Conservation (phyloP, 2,113 vertebrate genomes). For the Notarius quadriscutis region DNA sequence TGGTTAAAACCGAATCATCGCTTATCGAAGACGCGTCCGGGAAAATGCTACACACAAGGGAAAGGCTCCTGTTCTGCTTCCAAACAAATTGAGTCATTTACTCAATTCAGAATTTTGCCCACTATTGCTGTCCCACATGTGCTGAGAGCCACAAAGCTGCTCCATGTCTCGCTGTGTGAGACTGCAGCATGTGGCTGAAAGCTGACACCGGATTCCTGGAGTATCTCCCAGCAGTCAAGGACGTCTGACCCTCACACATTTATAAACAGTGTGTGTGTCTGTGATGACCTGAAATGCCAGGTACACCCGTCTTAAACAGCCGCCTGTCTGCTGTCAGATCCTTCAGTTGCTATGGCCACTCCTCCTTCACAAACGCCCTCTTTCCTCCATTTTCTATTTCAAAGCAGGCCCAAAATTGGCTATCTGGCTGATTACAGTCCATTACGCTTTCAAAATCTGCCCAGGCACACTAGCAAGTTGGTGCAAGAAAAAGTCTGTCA, state of each 20-base stretch:
- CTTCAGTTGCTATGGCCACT: conserved; percentile 9
- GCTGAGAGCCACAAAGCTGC: conserved; percentile 28
- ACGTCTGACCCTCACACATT: conserved; percentile 61
- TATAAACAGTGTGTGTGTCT: conserved; percentile 68
- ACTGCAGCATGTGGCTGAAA: conserved; percentile 67
- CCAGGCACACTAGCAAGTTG: conserved; percentile 17
- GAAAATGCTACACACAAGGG: background rate
- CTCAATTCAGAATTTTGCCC: conserved; percentile 9
- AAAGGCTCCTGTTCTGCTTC: background rate
- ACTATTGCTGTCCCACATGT: conserved; percentile 21
- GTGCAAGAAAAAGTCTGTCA: conserved; percentile 36
- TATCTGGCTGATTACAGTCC: conserved; percentile 39
- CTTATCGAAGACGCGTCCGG: background rate
- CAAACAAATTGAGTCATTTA: background rate
- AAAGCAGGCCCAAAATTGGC: conserved; percentile 18
- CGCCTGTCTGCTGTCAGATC: conserved; percentile 16
- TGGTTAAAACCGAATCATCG: background rate
- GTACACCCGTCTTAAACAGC: conserved; percentile 42
- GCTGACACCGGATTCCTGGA: conserved; percentile 72
- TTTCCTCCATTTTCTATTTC: conserved; percentile 10
- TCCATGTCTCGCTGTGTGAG: conserved; percentile 52
- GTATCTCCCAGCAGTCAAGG: conserved; percentile 69
- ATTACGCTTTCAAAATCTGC: conserved; percentile 26
- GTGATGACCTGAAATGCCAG: conserved; percentile 49
- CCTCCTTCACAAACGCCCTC: background rate